Base-by-base conservation (phyloP, 2,113 vertebrate species). In the Danionella cerebrum region DNA sequence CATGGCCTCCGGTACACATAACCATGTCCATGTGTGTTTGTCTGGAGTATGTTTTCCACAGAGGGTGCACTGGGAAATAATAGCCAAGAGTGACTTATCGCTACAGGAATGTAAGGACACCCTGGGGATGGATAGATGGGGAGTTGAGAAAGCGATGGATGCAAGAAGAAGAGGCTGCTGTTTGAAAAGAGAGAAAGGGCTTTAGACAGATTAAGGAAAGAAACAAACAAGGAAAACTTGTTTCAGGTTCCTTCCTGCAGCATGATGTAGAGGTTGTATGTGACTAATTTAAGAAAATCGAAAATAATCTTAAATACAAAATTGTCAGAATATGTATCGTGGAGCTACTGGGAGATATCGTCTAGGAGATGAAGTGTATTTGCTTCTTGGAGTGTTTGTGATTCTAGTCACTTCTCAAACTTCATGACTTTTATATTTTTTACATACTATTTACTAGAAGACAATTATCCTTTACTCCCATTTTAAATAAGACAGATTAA, bases 11-110 rank as follows among this genome's bases (percentile, higher is more conserved):
- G 74, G 66, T 78, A 69, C 50, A 41, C 53, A 69, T 83, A 83
- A 85, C 74, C 64, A 71, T 44, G 57, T 80, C 75, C 75, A 76
- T 82, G 73, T 84, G 83, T 78, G 71, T 75, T 65, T 65, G 74
- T 74, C 78, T 77, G 47, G 35, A 24, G 14, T 73, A 55, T 29
- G 58, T 66, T 75, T 68, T 71, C 64, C 31, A 70, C 66, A 69
- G 64, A 59, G 50, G 51, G 12, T 65, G 47, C 55, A 73, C 63
- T 53, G 25, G 29, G 69, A 78, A 80, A 82, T 77, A 57, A 38
- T 68, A 78, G 77, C 77, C 76, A 77, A 69, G 53, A 69, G 70
- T 82, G 79, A 84, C 65, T 81, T 75, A 69, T 72, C 67, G 65
- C 73, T 67, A 33, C 71, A 82, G 76, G 76, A 84, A 84, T 82